Evolutionary conservation across 92 coral and sea anemone genomes (phyloP).

Genomic region (Galaxea fascicularis): DNA sequence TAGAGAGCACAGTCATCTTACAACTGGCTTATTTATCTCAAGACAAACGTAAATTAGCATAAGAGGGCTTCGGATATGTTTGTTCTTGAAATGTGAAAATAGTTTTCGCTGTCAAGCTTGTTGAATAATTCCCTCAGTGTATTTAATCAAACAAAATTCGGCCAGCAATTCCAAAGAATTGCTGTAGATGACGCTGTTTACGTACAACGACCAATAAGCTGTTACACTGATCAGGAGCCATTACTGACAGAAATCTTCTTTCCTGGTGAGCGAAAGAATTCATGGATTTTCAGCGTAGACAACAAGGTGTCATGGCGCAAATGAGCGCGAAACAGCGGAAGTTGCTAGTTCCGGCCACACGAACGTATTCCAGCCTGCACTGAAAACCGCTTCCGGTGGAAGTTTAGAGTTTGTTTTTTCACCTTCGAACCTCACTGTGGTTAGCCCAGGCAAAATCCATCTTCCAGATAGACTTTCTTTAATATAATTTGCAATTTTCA

Average conservation of each 20-base stretch:
- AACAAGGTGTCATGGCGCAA: not conserved
- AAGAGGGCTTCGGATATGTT: not conserved
- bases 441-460: not conserved
- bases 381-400: not conserved
- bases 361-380: not conserved
- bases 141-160: not conserved
- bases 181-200: not conserved
- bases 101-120: not conserved
- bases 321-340: not conserved
- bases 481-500: not conserved
- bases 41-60: not conserved
- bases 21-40: not conserved
- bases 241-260: not conserved
- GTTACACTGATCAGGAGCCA: not conserved
- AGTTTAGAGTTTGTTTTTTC: too few species aligned
- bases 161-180: not conserved
- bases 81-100: not conserved
- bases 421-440: not conserved
- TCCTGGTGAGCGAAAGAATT: too few species aligned
- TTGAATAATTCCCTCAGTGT: too few species aligned
- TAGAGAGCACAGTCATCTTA: not conserved
- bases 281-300: not conserved
- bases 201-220: not conserved
- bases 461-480: not conserved
- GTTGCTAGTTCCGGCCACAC: not conserved